A percentile compares a stretch with the other conserved stretches of the same genome.
Evolutionary conservation across 2,797 vertebrate genomes (phyloP).

Genomic region (Loris lydekkerianus): DNA sequence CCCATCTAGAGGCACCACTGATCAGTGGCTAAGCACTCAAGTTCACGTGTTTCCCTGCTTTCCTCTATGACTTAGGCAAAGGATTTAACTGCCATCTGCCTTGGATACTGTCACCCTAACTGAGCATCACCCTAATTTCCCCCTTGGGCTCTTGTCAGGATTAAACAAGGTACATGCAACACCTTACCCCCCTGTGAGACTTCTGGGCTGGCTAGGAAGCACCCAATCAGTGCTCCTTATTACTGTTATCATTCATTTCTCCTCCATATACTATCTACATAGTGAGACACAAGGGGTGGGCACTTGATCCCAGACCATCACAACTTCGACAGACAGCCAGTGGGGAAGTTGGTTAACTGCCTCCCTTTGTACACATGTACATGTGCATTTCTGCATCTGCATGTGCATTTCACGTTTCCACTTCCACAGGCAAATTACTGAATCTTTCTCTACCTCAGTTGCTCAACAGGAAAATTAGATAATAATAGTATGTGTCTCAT

Average conservation of each 20-base stretch:
- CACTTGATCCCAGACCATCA: neutral
- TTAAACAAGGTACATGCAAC: neutral
- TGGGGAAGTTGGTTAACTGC: neutral
- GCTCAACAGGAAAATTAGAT: neutral
- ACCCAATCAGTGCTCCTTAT: neutral
- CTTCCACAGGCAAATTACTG: too few species aligned
- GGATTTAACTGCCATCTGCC: neutral
- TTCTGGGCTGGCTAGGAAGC: neutral
- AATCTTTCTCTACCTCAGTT: neutral
- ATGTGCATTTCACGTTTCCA: neutral
- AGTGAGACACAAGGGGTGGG: neutral
- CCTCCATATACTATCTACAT: neutral
- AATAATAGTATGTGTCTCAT: neutral
- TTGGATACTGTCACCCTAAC: neutral
- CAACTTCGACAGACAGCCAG: neutral
- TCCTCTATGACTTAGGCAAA: neutral
- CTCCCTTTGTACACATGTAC: neutral
- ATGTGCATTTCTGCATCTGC: neutral
- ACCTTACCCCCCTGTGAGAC: neutral
- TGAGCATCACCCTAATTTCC: neutral
- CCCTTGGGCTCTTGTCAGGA: neutral
- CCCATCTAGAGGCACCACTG: neutral
- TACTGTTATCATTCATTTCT: neutral
- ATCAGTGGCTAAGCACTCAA: neutral
- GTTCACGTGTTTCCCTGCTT: neutral